Base-by-base conservation (phyloP, 1,140 invertebrate genomes). In the Formica exsecta region DNA sequence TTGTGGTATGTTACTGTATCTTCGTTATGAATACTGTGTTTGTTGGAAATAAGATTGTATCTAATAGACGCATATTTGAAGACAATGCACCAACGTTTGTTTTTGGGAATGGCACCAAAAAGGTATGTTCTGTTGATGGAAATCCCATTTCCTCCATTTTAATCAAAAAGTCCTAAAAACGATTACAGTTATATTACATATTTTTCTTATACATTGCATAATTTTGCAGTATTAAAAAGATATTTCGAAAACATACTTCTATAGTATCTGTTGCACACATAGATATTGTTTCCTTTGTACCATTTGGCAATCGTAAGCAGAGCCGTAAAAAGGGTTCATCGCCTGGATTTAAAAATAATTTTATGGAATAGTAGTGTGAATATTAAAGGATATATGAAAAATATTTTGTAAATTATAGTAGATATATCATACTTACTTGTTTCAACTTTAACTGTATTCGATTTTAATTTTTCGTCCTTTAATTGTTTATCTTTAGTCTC, bases 11-110 rank as follows among this genome's bases (percentile, higher is more conserved):
- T 89, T 59, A 94, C 91, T 95, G 95, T 90, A 95, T 94, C 84
- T 95, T 95, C 70, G 94, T 95, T 77, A 95, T 95, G 65, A 95
- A 95, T 92, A 95, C 93, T 86, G 95, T 95, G 70, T 95, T 95
- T 16, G 95, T 93, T 76, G 95, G 95, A 91, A 91, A 95, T 16
- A 95, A 86, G 70, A 95, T 93, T 19, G 94, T 95, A 9, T 95
- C 94, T n/a, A 90, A 91, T 25, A 95, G 85, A 77, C 84, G 91
- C 25, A 90, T 92, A 68, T 93, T 86, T 11, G 89, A 81, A 29
- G 94, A 91, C 7, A 95, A 83, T 4, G 93, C 91, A 16, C 94
- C 94, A 7, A 95, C 91, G 54, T 95, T 94, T 19, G 94, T 95
- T 86, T 92, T 94, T 41, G 94, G 95, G 73, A 94, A 95, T 29